Conservation (phyloP, 2,888 invertebrate species). For the Kuschelorhynchus macadamiae region DNA sequence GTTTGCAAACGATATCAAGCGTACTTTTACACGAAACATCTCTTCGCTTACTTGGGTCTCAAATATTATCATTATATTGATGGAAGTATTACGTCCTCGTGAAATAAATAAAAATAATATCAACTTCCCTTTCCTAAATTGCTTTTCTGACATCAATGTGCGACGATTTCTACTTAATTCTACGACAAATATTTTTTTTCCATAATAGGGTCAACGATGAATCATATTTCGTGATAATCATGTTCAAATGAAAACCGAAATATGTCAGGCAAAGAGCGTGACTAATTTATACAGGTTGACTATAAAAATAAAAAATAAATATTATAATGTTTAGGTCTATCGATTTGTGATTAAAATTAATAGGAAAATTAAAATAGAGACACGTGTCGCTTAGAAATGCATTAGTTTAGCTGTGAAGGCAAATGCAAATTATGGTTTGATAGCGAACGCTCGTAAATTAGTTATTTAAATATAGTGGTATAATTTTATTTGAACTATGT, state of each 20-base stretch:
- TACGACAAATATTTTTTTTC: too few species aligned
- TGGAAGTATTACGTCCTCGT: too few species aligned
- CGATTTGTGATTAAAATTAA: slow-evolving; percentile 18
- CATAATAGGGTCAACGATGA: slow-evolving; percentile 33
- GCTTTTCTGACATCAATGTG: too few species aligned
- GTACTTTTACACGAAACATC: too few species aligned
- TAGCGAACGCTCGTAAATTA: background rate
- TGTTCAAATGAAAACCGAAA: slow-evolving; percentile 42
- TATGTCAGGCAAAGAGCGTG: slow-evolving; percentile 38
- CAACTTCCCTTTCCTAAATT: too few species aligned
- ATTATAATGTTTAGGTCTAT: slow-evolving; percentile 30
- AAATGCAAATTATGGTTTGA: background rate
- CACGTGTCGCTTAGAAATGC: slow-evolving; percentile 7
- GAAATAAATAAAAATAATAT: too few species aligned
- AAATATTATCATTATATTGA: too few species aligned
- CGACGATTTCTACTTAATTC: too few species aligned
- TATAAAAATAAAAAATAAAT: slow-evolving; percentile 37
- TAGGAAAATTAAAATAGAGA: slow-evolving; percentile 8
- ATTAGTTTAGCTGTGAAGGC: background rate
- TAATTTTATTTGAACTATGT: too few species aligned
- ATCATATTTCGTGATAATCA: slow-evolving; percentile 47
- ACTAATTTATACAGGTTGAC: slow-evolving; percentile 45
- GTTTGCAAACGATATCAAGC: too few species aligned
- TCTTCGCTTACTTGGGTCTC: too few species aligned
- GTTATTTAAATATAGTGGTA: too few species aligned